phyloP scores from a whole-genome alignment of 2,113 vertebrate genomes.

The Dipodomys merriami region DNA sequence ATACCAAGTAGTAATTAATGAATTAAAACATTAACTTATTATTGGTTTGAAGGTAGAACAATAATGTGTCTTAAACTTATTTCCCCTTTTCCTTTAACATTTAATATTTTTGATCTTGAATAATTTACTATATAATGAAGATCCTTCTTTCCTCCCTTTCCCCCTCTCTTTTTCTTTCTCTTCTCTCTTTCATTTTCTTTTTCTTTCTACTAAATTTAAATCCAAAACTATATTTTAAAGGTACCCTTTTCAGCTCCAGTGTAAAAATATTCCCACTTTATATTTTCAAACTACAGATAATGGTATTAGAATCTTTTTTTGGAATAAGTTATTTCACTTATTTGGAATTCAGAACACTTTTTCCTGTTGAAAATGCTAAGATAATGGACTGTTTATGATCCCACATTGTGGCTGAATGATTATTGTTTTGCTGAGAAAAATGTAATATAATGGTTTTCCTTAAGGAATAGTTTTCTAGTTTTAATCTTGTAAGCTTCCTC shows the following conservation, averaged over 20 bases:
- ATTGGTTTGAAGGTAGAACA: neutral
- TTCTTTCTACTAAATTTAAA: slow-evolving; percentile 32
- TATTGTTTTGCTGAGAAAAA: slow-evolving; percentile 45
- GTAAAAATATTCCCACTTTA: neutral
- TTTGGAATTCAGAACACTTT: slow-evolving; percentile 45
- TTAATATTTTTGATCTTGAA: slow-evolving; percentile 24
- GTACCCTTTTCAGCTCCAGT: neutral
- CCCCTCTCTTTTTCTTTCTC: slow-evolving; percentile 5
- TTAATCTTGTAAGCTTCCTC: slow-evolving; percentile 13
- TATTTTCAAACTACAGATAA: slow-evolving; percentile 22
- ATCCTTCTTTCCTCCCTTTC: slow-evolving; percentile 52
- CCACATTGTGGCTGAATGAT: neutral
- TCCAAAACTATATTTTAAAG: neutral
- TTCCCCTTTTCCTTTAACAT: slow-evolving; percentile 21
- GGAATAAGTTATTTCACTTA: neutral
- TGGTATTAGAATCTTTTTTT: too few relatives aligned
- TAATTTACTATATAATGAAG: neutral
- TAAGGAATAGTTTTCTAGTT: slow-evolving; percentile 37
- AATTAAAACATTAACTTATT: slow-evolving; percentile 39
- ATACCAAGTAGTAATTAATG: neutral
- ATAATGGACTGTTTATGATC: neutral
- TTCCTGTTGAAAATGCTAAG: slow-evolving; percentile 45
- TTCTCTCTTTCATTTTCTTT: neutral
- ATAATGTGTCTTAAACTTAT: slow-evolving; percentile 2
- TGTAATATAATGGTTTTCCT: neutral